Conservation (phyloP, 2,888 invertebrate species). For the Heliconius cydno region DNA sequence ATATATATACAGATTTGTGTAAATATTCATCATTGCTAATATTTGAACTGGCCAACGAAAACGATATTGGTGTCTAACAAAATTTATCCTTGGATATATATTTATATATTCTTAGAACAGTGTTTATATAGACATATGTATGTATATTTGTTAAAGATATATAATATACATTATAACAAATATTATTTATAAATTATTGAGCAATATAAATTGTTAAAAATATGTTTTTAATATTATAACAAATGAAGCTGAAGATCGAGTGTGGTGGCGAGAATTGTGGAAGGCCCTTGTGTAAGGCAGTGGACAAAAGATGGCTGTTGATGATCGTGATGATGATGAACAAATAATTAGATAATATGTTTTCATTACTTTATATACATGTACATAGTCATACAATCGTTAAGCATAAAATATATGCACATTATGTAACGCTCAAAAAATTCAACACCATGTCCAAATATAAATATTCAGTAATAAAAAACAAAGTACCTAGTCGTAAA, state of each 20-base stretch:
- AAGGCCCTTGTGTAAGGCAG: no score
- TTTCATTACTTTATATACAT: background rate
- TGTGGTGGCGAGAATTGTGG: no score
- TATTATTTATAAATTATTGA: background rate
- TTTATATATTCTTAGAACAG: background rate
- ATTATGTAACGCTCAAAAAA: conserved; percentile 7
- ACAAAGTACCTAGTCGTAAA: conserved; percentile 21
- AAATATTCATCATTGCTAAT: conserved; percentile 68
- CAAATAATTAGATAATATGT: background rate
- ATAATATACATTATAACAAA: background rate
- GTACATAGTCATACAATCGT: background rate
- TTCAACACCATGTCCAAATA: conserved; percentile 12
- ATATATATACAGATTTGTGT: conserved; percentile 69
- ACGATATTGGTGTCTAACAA: conserved; percentile 61
- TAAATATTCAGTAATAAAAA: conserved; percentile 21
- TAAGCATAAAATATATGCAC: background rate
- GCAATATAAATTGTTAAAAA: background rate
- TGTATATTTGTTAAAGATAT: background rate
- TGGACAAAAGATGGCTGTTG: no score
- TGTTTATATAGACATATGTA: no score
- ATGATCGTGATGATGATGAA: no score
- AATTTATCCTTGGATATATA: background rate
- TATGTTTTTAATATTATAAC: background rate
- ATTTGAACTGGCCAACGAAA: conserved; percentile 72
- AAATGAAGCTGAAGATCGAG: no score